A percentile compares a stretch with the other conserved stretches of the same genome.
Conservation (phyloP, 2,113 vertebrate genomes). For the Salvelinus alpinus region DNA sequence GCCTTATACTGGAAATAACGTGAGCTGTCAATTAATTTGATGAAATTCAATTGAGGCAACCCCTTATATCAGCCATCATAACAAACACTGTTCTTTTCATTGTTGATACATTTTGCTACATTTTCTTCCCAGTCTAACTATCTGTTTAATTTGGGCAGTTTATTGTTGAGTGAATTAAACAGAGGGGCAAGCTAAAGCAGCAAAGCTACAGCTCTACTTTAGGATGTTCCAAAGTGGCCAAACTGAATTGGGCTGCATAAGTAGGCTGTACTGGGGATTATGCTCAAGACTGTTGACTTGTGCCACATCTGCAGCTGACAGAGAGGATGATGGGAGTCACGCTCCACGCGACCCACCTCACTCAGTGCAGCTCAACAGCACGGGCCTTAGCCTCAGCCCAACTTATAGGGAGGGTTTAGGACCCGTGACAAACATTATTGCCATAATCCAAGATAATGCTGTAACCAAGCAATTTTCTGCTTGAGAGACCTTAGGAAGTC, state of each 20-base stretch:
- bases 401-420: conserved; percentile 69
- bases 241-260: conserved; percentile 5
- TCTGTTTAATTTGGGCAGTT: background rate
- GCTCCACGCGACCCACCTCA: conserved; percentile 43
- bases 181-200: conserved; percentile 8
- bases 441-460: conserved; percentile 81
- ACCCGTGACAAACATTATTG: conserved; percentile 75
- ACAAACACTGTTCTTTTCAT: no score
- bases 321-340: conserved; percentile 67
- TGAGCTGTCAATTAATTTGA: background rate
- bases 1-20: background rate
- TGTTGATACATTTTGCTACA: no score
- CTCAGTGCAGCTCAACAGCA: conserved; percentile 54
- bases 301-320: conserved; percentile 51
- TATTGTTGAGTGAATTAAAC: conserved; percentile 8
- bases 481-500: conserved; percentile 76
- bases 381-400: conserved; percentile 52
- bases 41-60: conserved; percentile 2
- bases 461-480: conserved; percentile 81
- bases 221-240: conserved; percentile 34
- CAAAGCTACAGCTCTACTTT: conserved; percentile 15
- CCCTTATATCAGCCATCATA: background rate
- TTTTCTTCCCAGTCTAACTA: no score
- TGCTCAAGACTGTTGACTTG: conserved; percentile 11
- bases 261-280: background rate